Evolutionary conservation across 2,888 invertebrate species (phyloP).

Genomic region (Hermaeophaga mercurialis): DNA sequence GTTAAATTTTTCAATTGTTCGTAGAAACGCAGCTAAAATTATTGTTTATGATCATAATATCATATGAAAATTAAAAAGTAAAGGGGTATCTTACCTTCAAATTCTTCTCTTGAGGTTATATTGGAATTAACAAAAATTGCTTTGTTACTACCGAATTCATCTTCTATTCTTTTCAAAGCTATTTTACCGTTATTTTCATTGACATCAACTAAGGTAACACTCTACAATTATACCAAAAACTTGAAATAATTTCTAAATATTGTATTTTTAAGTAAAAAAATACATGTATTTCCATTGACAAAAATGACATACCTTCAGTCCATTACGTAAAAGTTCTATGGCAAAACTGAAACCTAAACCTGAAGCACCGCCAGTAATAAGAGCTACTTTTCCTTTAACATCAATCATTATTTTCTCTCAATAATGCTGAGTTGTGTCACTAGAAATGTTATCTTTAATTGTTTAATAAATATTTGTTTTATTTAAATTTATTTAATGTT

Average conservation of each 20-base stretch:
- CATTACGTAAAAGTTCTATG: conserved; percentile 57
- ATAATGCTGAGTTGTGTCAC: too few species aligned
- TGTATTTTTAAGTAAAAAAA: not conserved
- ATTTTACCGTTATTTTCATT: conserved; percentile 29
- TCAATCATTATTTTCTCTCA: conserved; percentile 30
- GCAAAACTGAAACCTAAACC: conserved; percentile 60
- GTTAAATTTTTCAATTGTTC: conserved; percentile 38
- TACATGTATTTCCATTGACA: too few species aligned
- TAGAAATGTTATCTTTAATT: too few species aligned
- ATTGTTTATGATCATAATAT: too few species aligned
- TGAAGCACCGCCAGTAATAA: conserved; percentile 61
- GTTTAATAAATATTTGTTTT: too few species aligned
- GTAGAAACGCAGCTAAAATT: conserved; percentile 41
- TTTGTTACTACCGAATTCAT: conserved; percentile 38
- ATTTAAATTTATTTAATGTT: too few species aligned
- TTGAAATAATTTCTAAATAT: not conserved
- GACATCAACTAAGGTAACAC: conserved; percentile 39
- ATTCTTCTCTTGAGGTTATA: conserved; percentile 31
- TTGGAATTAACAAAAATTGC: conserved; percentile 41
- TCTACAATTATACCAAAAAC: too few species aligned
- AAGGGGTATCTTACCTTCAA: conserved; percentile 41
- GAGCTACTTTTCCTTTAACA: conserved; percentile 46
- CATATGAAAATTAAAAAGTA: too few species aligned
- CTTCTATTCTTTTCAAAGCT: conserved; percentile 33
- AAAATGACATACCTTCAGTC: conserved; percentile 47